Evolutionary conservation across 2,888 invertebrate genomes (phyloP).

Genomic region (Tachina fera): DNA sequence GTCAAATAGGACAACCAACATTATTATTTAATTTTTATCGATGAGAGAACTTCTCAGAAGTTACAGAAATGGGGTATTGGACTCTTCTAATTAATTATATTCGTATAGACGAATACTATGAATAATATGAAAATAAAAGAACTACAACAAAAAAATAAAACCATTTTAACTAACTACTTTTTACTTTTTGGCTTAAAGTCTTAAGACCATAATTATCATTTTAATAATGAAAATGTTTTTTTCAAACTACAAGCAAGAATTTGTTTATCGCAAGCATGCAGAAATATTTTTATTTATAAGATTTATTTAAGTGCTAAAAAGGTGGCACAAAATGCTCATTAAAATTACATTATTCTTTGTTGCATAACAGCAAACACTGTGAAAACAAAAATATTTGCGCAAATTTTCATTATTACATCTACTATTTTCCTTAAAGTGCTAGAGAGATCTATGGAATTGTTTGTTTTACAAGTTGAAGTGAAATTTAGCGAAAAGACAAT

Average conservation of each 20-base stretch:
- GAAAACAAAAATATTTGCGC: constrained; percentile 27
- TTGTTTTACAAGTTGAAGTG: constrained; percentile 27
- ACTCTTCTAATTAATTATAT: no score
- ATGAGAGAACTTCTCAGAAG: no score
- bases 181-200: not conserved
- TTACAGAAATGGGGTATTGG: no score
- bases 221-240: constrained; percentile 6
- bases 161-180: not conserved
- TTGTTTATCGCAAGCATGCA: constrained; percentile 19
- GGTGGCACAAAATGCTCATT: constrained; percentile 69
- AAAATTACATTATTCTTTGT: constrained; percentile 71
- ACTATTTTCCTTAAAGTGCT: not conserved
- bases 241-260: not conserved
- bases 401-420: constrained; percentile 51
- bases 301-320: constrained; percentile 39
- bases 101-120: no score
- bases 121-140: no score
- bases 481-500: constrained; percentile 56
- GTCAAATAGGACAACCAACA: no score
- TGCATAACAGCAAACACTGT: constrained; percentile 36
- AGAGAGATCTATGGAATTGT: not conserved
- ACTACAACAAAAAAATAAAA: not conserved
- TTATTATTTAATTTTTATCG: no score
- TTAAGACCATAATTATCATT: not conserved
- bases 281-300: constrained; percentile 4